Conservation (phyloP, 2,797 vertebrate species). For the Margarornis squamiger region DNA sequence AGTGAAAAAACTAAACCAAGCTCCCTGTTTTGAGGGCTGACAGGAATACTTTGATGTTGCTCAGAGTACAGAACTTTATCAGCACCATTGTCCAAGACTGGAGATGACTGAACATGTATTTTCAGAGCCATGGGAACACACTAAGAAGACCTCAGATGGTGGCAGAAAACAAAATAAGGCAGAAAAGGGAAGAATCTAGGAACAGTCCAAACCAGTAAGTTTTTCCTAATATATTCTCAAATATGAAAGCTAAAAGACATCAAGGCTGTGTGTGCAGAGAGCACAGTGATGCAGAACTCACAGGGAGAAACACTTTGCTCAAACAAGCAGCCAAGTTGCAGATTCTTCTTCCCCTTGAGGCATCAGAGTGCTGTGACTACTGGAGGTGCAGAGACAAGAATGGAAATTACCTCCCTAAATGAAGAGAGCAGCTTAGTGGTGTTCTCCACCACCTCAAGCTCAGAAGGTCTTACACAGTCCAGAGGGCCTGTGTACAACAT, state of each 20-base stretch:
- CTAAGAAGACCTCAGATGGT: neutral
- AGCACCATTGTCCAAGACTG: neutral
- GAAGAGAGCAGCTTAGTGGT: neutral
- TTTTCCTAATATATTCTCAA: neutral
- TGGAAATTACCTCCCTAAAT: neutral
- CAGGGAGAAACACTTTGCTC: neutral
- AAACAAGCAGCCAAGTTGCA: neutral
- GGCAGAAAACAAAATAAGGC: neutral
- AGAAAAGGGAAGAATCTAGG: neutral
- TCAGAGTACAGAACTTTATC: neutral
- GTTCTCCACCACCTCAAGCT: neutral
- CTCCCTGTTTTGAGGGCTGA: neutral
- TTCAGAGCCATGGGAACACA: neutral
- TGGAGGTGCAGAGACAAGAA: neutral
- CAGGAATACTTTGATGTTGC: neutral
- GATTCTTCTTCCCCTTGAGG: neutral
- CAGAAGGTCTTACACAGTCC: neutral
- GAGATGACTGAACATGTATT: neutral
- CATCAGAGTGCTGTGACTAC: neutral
- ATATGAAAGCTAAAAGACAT: neutral
- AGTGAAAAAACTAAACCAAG: neutral
- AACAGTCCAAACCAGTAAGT: rapidly evolving
- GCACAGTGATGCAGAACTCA: neutral
- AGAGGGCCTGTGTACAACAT: neutral
- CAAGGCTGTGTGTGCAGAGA: neutral